Evolutionary conservation across 1,140 invertebrate genomes (phyloP), one percentile per base, ranked within the genome.

Genomic region (Caenorhabditis briggsae): DNA sequence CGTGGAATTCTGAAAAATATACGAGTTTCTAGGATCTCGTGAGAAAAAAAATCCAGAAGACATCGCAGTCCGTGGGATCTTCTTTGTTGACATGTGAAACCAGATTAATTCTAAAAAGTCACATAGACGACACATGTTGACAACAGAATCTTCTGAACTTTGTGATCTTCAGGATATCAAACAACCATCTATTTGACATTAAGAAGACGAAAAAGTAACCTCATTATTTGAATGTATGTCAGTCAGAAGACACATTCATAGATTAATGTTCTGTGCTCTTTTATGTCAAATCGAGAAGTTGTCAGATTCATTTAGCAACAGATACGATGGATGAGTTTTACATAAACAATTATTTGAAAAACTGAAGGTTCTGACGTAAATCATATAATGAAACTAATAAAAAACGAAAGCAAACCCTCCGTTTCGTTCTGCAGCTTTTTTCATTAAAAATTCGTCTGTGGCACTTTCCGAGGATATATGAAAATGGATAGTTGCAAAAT

Each of bases 231-330:
- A 14, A 53, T 53, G 50, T 14, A 53, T 53, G 50, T 53, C 50
- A 53, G 50, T 53, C 56, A 59, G 20, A 59, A 20, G n/a, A 59
- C 18, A 20, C 8, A 59, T 9, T n/a, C 16, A 59, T 16, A 64
- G 25, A 25, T 64, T 41, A 64, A 64, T 64, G 20, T 64, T 64
- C 59, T 25, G 9, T 64, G 59, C 20, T 25, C 25, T 41, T 11
- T 33, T 59, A 16, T 59, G 56, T 59, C 56, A 59, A 20, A 59
- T 12, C 58, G 58, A 25, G 9, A 43, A 48, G n/a, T 74, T 74
- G 65, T 74, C 65, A 74, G 16, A 74, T 14, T 43, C 65, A 74
- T 74, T 74, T 20, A 16, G 65, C 41, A 74, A 74, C 65, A 74
- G 48, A 5, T 33, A 33, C 33, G 3, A 33, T 3, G 6, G 33